Percentiles rank a stretch among this genome's conserved stretches.
Evolutionary conservation across 2,113 vertebrate species (phyloP).

Genomic region (Alexandromys fortis): DNA sequence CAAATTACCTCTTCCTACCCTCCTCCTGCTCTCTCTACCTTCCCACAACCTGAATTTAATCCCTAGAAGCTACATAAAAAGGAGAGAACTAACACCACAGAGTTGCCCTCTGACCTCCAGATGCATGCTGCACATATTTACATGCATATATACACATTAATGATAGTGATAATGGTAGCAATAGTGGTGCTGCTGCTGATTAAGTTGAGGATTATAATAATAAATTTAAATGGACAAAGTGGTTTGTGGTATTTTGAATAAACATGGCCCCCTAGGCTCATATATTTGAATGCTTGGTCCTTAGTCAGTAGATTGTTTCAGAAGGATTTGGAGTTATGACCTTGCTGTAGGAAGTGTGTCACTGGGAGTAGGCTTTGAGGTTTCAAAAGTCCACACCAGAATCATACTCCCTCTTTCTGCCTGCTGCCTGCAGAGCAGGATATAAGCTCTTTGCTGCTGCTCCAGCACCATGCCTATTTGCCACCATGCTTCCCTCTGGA

Average conservation of each 20-base stretch:
- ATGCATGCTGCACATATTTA: neutral
- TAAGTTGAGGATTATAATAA: neutral
- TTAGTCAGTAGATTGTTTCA: neutral
- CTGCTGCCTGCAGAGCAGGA: neutral
- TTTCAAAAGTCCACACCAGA: neutral
- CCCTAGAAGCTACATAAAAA: neutral
- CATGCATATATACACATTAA: neutral
- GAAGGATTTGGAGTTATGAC: neutral
- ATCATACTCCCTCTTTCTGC: neutral
- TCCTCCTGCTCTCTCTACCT: too few species aligned
- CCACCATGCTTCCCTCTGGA: neutral
- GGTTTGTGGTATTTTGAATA: neutral
- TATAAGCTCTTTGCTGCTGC: neutral
- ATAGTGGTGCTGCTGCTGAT: neutral
- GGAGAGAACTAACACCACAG: neutral
- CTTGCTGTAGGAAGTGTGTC: neutral
- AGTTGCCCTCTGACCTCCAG: neutral
- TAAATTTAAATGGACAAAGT: neutral
- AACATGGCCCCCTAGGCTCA: neutral
- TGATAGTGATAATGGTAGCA: neutral
- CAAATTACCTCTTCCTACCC: too few species aligned
- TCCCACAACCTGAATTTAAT: neutral
- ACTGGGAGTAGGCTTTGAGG: neutral
- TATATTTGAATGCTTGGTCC: neutral
- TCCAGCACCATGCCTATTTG: neutral